Evolutionary conservation across 2,888 invertebrate genomes (phyloP).

Genomic region (Cantharis lateralis): DNA sequence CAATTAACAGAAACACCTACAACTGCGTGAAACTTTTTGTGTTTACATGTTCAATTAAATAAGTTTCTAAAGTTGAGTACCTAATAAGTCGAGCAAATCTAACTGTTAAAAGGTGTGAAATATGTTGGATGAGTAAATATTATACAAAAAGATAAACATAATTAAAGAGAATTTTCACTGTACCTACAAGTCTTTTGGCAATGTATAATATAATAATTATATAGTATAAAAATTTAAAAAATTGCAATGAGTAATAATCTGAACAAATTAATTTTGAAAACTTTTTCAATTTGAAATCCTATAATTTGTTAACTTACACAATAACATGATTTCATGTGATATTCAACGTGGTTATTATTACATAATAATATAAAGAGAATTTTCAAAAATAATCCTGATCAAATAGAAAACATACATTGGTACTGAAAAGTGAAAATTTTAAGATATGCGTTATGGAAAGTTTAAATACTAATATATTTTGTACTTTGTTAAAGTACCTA

Average conservation of each 20-base stretch:
- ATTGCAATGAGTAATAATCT: neutral
- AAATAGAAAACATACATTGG: too few species aligned
- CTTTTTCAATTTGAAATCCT: neutral
- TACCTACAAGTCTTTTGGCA: neutral
- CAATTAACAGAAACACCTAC: neutral
- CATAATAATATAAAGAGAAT: too few species aligned
- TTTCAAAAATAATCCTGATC: too few species aligned
- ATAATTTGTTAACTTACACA: too few species aligned
- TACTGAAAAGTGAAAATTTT: too few species aligned
- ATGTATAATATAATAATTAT: too few species aligned
- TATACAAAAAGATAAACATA: neutral
- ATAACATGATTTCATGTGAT: too few species aligned
- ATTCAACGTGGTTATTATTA: too few species aligned
- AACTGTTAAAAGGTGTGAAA: slow-evolving; percentile 15
- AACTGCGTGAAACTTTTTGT: neutral
- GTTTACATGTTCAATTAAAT: neutral
- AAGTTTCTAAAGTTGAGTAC: slow-evolving; percentile 15
- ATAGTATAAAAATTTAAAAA: too few species aligned
- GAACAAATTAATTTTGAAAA: too few species aligned
- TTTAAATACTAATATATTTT: too few species aligned
- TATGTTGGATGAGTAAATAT: neutral
- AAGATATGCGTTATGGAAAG: neutral
- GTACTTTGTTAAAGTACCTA: too few species aligned
- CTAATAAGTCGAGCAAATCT: slow-evolving; percentile 18
- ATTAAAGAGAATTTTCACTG: neutral